Evolutionary conservation across 2,888 invertebrate species (phyloP), one percentile per base, ranked within the genome.

Genomic region (Orthosia incerta): DNA sequence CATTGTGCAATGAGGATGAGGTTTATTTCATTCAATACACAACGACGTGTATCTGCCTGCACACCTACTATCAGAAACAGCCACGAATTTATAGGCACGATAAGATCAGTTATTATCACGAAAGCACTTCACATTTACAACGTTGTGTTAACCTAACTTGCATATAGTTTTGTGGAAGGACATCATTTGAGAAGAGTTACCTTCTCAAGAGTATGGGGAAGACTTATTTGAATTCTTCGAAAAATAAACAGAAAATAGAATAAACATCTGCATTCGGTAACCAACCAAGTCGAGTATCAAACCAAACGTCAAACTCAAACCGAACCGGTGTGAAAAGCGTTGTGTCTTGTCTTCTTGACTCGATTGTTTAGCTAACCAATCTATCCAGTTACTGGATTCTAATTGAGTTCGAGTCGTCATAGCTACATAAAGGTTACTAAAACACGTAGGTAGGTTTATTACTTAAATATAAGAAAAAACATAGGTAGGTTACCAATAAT

Each of bases 1-100:
- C 84, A 89, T 92, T 91, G 89, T 85, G 90, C 82, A 91, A 92
- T 78, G 74, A 80, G 80, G 76, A 79, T 76, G 71, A 77, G 66
- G 67, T 67, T 74, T 65, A 74, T 61, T 82, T 74, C 72, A 82
- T 77, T 79, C 70, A 80, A 65, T 67, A 76, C 64, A 64, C 45
- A 23, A 26, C 67, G 60, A 76, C 65, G 69, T 60, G 56, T 78
- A 70, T 56, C 56, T 68, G 53, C 15, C 63, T 51, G 20, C 48
- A 59, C 69, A 70, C 69, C 59, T 74, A 62, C 51, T 76, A 83
- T 77, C 80, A 55, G 51, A 67, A 63, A 12, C 55, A 62, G 31
- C 65, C 60, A 74, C 51, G 62, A 83, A 51, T 39, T 59, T 50
- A 63, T 45, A 63, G 20, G 9, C 20, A 74, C 46, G 81, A 83